Evolutionary conservation across 2,113 vertebrate genomes (phyloP).

Genomic region (Xyliphius kryptos): DNA sequence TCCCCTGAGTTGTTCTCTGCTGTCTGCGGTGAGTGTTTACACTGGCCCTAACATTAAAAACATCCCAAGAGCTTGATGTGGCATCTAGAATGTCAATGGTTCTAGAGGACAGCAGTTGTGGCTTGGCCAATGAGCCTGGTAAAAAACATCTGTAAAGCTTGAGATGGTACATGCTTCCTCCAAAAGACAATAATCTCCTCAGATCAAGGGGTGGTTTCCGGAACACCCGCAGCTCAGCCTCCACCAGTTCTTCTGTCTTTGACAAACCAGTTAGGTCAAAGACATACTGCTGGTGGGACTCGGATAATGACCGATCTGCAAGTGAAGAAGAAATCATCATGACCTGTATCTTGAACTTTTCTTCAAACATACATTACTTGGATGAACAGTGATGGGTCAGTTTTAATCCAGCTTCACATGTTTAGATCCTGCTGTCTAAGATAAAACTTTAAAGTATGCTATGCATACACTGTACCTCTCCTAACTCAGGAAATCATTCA

Average conservation of each 20-base stretch:
- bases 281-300: constrained; percentile 62
- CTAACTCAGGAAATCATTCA: constrained; percentile 40
- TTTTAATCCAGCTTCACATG: constrained; percentile 26
- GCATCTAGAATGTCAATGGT: constrained; percentile 55
- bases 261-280: constrained; percentile 75
- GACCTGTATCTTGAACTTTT: constrained; percentile 1
- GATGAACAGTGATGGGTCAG: background rate
- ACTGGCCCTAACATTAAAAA: constrained; percentile 70
- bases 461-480: constrained; percentile 29
- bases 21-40: constrained; percentile 49
- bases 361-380: constrained; percentile 4
- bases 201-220: constrained; percentile 50
- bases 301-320: constrained; percentile 37
- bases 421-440: constrained; percentile 26
- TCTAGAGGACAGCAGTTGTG: constrained; percentile 61
- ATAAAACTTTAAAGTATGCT: too few relatives aligned
- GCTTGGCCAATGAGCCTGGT: constrained; percentile 28
- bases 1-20: constrained; percentile 15
- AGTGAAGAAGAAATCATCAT: constrained; percentile 4
- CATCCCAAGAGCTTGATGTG: constrained; percentile 65
- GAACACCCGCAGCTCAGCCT: constrained; percentile 71
- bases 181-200: constrained; percentile 42
- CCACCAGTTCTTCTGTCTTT: constrained; percentile 65
- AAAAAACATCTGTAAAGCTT: constrained; percentile 64
- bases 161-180: constrained; percentile 61